These are phyloP conservation scores for Cheumatopsyche charites DNA, from an alignment of 1,140 invertebrate genomes.

Conservation along the genomic window DNA sequence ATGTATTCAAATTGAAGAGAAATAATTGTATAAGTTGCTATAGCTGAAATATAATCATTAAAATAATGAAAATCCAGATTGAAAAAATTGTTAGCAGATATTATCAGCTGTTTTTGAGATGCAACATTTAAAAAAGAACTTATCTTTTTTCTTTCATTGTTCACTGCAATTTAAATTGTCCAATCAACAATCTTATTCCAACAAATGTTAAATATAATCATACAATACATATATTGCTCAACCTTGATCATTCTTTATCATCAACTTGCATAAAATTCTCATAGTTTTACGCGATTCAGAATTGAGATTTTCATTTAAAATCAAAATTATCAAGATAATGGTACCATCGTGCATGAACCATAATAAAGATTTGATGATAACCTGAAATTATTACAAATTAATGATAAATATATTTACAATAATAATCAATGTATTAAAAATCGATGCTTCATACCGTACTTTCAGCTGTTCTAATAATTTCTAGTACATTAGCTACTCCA, in stretches of 20 bases:
- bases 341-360: not conserved
- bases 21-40: not conserved
- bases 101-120: not conserved
- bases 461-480: too few relatives aligned
- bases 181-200: not conserved
- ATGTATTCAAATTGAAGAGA: not conserved
- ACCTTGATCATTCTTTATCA: not conserved
- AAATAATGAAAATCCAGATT: not conserved
- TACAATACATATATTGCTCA: not conserved
- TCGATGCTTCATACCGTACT: too few relatives aligned
- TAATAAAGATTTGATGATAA: not conserved
- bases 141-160: not conserved
- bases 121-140: not conserved
- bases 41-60: not conserved
- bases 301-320: not conserved
- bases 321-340: not conserved
- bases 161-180: not conserved
- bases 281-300: not conserved
- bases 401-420: not conserved
- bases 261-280: not conserved
- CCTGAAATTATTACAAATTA: not conserved
- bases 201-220: not conserved
- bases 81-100: not conserved
- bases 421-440: not conserved
- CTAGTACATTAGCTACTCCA: too few relatives aligned